Evolutionary conservation across 2,113 vertebrate genomes (phyloP).

Genomic region (Microcebus tavaratra): DNA sequence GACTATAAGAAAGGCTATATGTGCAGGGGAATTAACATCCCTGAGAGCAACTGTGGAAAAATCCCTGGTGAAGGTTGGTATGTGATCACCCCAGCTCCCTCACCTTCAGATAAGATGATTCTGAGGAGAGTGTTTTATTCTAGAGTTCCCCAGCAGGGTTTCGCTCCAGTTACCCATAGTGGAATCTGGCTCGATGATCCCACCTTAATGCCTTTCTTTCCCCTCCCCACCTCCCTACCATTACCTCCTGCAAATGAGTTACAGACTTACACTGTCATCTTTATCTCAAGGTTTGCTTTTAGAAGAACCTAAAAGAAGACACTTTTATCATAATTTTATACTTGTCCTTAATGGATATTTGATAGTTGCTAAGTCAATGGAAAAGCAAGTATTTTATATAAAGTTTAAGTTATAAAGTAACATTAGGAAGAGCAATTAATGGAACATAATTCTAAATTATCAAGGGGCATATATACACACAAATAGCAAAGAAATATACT

Average conservation of each 20-base stretch:
- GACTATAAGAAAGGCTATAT: neutral
- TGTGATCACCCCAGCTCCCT: neutral
- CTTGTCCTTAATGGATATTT: neutral
- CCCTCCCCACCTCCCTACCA: neutral
- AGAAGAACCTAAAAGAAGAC: neutral
- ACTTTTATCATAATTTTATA: neutral
- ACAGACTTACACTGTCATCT: neutral
- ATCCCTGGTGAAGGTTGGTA: neutral
- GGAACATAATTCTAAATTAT: neutral
- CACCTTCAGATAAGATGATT: neutral
- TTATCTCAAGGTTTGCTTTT: neutral
- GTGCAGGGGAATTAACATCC: neutral
- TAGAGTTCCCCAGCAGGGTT: neutral
- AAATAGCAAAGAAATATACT: neutral
- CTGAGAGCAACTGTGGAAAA: rapidly evolving
- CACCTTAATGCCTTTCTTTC: neutral
- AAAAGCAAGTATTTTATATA: neutral
- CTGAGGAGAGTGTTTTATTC: neutral
- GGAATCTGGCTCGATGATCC: neutral
- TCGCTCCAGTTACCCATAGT: too few relatives aligned
- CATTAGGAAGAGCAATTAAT: neutral
- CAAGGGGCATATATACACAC: neutral
- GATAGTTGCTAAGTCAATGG: neutral
- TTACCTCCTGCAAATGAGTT: neutral
- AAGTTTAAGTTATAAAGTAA: neutral